These are phyloP conservation scores for Pantelozetes paolii DNA, from an alignment of 2,888 invertebrate species.

Conservation along the genomic window DNA sequence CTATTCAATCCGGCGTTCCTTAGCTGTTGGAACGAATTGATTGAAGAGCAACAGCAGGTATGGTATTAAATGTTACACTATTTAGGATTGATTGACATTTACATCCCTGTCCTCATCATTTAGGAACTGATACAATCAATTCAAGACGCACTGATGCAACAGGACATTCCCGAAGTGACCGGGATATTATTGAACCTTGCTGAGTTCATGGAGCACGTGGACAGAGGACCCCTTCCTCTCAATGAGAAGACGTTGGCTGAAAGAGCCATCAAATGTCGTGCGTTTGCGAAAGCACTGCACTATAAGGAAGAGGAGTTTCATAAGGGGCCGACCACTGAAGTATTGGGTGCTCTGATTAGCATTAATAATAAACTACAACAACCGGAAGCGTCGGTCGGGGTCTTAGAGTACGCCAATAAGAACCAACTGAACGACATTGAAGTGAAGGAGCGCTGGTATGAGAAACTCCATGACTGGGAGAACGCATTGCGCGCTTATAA, in stretches of 20 bases:
- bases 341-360: slow-evolving; percentile 81
- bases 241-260: slow-evolving; percentile 81
- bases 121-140: slow-evolving; percentile 75
- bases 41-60: slow-evolving; percentile 64
- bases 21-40: slow-evolving; percentile 96
- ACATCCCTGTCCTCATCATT: too few relatives aligned
- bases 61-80: neutral
- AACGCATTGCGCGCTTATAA: slow-evolving; percentile 82
- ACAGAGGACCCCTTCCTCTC: slow-evolving; percentile 84
- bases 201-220: slow-evolving; percentile 99
- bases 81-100: too few relatives aligned
- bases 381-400: slow-evolving; percentile 93
- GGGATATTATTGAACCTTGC: slow-evolving; percentile 94
- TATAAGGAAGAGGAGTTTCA: slow-evolving; percentile 93
- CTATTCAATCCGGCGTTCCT: slow-evolving; percentile 98
- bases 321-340: slow-evolving; percentile 71
- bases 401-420: slow-evolving; percentile 78
- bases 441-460: slow-evolving; percentile 88
- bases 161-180: slow-evolving; percentile 90
- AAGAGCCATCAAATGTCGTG: slow-evolving; percentile 86
- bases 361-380: slow-evolving; percentile 98
- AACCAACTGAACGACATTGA: slow-evolving; percentile 62
- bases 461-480: slow-evolving; percentile 98
- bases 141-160: slow-evolving; percentile 82
- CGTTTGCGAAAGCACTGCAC: slow-evolving; percentile 76